These are phyloP conservation scores for Bursaphelenchus okinawaensis DNA, from an alignment of 2,888 invertebrate genomes.

Conservation along the genomic window DNA sequence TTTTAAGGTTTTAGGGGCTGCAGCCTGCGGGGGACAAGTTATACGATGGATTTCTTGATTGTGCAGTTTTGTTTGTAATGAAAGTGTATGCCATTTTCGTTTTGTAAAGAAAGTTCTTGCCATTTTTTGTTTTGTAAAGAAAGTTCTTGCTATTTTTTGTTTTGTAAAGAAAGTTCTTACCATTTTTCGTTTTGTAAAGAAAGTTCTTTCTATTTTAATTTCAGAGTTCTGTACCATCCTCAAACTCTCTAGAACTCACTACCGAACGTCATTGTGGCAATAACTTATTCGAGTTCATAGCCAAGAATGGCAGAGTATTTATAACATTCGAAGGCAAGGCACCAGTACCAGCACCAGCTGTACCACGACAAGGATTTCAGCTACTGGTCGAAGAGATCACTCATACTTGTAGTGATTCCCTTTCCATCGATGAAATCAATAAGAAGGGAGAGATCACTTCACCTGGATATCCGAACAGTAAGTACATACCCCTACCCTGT, in stretches of 20 bases:
- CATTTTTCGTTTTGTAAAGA: no score
- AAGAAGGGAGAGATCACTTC: slow-evolving; percentile 31
- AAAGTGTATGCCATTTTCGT: no score
- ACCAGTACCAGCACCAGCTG: neutral
- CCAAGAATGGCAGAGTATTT: slow-evolving; percentile 29
- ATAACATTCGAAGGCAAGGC: slow-evolving; percentile 18
- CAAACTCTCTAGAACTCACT: neutral
- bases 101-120: no score
- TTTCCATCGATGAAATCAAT: slow-evolving; percentile 36
- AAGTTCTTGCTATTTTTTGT: no score
- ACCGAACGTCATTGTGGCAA: slow-evolving; percentile 28
- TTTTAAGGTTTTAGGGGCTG: slow-evolving; percentile 10
- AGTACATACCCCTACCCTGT: no score
- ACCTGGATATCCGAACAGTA: slow-evolving; percentile 44
- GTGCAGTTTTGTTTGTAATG: no score
- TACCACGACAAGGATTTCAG: slow-evolving; percentile 37
- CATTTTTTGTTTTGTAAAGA: no score
- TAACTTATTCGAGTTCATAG: slow-evolving; percentile 28
- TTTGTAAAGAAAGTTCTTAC: no score
- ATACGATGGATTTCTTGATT: no score
- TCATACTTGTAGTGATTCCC: slow-evolving; percentile 39
- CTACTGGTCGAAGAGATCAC: slow-evolving; percentile 36
- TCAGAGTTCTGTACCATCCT: slow-evolving; percentile 12
- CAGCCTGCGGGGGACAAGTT: no score
- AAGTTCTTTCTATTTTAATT: slow-evolving; percentile 8